phyloP scores from a whole-genome alignment of 64 coral and sea anemone genomes.

The Astreopora myriophthalma region DNA sequence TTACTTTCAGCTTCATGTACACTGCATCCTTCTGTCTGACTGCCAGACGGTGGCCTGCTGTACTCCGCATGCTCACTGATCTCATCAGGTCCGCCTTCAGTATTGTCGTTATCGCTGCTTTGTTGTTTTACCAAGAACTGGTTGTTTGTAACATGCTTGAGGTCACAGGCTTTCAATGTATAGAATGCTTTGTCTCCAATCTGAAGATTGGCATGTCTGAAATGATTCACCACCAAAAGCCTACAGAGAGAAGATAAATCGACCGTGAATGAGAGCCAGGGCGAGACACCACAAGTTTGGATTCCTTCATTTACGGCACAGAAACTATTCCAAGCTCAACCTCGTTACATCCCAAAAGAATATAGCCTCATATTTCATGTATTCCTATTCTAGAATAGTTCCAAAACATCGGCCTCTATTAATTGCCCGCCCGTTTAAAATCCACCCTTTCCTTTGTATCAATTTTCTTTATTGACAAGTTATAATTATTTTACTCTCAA shows the following conservation, averaged over 20 bases:
- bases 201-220: slow-evolving; percentile 87
- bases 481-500: no score
- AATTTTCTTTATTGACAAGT: no score
- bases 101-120: not conserved
- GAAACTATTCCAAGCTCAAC: no score
- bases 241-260: slow-evolving; percentile 6
- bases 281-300: no score
- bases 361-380: no score
- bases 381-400: no score
- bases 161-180: slow-evolving; percentile 76
- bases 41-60: not conserved
- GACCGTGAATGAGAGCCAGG: no score
- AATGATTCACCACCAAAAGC: slow-evolving; percentile 82
- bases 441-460: no score
- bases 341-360: no score
- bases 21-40: slow-evolving; percentile 27
- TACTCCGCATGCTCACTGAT: not conserved
- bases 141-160: not conserved
- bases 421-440: no score
- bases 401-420: no score
- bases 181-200: slow-evolving; percentile 99
- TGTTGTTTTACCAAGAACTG: not conserved
- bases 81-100: not conserved
- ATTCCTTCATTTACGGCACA: no score
- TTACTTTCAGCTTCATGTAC: not conserved